Percentiles rank a stretch among this genome's conserved stretches.
Conservation (phyloP, 2,113 vertebrate species). For the Triplophysa rosa region DNA sequence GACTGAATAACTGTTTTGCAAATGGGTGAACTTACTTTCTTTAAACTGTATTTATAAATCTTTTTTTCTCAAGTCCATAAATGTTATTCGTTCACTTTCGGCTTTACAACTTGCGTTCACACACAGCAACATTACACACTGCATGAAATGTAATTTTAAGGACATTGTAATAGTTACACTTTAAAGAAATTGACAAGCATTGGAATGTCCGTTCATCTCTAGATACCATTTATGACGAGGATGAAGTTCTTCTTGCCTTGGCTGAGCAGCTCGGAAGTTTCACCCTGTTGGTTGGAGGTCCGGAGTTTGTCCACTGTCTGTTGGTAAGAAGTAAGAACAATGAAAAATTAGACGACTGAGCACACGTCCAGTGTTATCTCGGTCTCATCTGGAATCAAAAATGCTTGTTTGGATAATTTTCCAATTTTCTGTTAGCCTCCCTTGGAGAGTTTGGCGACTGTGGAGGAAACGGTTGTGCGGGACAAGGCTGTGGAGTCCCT, state of each 20-base stretch:
- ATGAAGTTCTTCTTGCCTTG: slow-evolving; percentile 87
- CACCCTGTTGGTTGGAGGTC: slow-evolving; percentile 86
- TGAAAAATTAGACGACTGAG: not conserved
- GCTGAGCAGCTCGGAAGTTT: slow-evolving; percentile 91
- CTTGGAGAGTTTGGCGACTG: slow-evolving; percentile 87
- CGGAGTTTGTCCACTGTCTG: slow-evolving; percentile 88
- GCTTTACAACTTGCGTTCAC: no score
- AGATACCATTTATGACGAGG: slow-evolving; percentile 94
- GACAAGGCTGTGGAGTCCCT: slow-evolving; percentile 90
- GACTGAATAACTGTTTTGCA: no score
- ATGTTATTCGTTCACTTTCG: no score
- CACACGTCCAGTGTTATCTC: not conserved
- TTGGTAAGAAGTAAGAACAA: slow-evolving; percentile 80
- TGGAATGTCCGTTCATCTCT: slow-evolving; percentile 2
- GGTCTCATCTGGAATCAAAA: not conserved
- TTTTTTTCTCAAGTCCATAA: no score
- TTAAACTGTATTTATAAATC: no score
- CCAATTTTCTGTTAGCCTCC: slow-evolving; percentile 74
- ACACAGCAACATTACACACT: no score
- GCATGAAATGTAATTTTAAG: no score
- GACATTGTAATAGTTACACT: no score
- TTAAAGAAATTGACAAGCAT: no score
- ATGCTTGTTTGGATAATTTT: not conserved
- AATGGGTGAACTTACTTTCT: no score
- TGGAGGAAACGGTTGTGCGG: slow-evolving; percentile 89